phyloP scores from a whole-genome alignment of 1,140 invertebrate genomes.

The Atopsyche davidsoni region DNA sequence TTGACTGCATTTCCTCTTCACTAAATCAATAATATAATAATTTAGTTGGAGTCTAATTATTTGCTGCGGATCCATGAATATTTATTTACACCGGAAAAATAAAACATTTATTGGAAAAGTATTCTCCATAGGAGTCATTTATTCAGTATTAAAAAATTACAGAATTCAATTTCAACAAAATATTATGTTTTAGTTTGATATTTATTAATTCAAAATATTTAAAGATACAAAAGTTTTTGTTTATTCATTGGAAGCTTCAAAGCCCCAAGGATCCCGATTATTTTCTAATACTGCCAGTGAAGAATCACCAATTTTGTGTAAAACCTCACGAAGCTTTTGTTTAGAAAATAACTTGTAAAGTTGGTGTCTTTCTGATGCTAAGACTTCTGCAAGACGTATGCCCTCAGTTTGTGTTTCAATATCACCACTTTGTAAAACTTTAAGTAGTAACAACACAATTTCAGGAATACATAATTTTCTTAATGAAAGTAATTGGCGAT shows the following conservation, averaged over 20 bases:
- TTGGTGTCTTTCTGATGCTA: slow-evolving; percentile 70
- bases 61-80: too few species aligned
- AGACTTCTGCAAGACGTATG: slow-evolving; percentile 70
- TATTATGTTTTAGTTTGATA: too few species aligned
- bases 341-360: slow-evolving; percentile 77
- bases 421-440: slow-evolving; percentile 71
- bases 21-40: too few species aligned
- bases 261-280: slow-evolving; percentile 67
- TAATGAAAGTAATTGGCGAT: slow-evolving; percentile 64
- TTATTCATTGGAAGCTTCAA: slow-evolving; percentile 40
- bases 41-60: too few species aligned
- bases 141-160: too few species aligned
- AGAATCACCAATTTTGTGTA: slow-evolving; percentile 73
- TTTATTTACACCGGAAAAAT: too few species aligned
- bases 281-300: slow-evolving; percentile 65
- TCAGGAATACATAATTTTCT: slow-evolving; percentile 79
- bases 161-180: too few species aligned
- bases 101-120: too few species aligned
- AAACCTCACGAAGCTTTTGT: slow-evolving; percentile 66
- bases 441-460: slow-evolving; percentile 71
- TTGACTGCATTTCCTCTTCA: too few species aligned
- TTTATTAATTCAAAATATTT: too few species aligned
- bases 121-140: too few species aligned
- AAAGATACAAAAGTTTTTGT: too few species aligned
- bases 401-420: slow-evolving; percentile 72